Conservation (phyloP, 1,140 invertebrate genomes). For the Eriosoma lanigerum region DNA sequence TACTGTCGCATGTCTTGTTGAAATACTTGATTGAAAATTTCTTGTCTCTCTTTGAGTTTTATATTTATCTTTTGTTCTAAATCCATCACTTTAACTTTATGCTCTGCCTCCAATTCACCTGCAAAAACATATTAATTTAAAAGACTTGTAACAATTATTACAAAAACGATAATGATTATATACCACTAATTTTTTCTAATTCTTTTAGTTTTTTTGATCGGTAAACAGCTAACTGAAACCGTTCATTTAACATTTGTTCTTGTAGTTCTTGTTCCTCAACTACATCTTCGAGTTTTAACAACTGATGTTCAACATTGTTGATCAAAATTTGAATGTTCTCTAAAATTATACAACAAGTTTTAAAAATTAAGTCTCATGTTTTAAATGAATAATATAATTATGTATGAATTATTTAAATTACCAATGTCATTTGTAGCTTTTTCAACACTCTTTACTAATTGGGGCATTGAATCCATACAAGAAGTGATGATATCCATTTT, state of each 20-base stretch:
- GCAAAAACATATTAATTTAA: constrained; percentile 53
- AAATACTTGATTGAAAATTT: constrained; percentile 70
- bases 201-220: constrained; percentile 67
- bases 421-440: constrained; percentile 65
- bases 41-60: constrained; percentile 66
- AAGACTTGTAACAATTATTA: neutral
- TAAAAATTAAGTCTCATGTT: neutral
- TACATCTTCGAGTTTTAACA: constrained; percentile 66
- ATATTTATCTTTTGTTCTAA: constrained; percentile 63
- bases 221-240: constrained; percentile 67
- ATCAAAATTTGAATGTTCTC: constrained; percentile 63
- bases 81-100: constrained; percentile 63
- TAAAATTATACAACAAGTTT: neutral
- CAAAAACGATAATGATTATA: neutral
- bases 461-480: constrained; percentile 63
- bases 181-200: constrained; percentile 65
- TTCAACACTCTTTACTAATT: constrained; percentile 64
- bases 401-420: constrained; percentile 54
- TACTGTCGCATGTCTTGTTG: constrained; percentile 68
- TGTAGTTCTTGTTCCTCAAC: constrained; percentile 68
- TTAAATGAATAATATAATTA: constrained; percentile 2
- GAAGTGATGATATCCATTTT: constrained; percentile 62
- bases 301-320: constrained; percentile 66
- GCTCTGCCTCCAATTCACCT: constrained; percentile 65
- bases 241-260: constrained; percentile 65